Evolutionary conservation across 35 echinoderm and acorn worm species (phyloP).

Genomic region (Lytechinus variegatus): DNA sequence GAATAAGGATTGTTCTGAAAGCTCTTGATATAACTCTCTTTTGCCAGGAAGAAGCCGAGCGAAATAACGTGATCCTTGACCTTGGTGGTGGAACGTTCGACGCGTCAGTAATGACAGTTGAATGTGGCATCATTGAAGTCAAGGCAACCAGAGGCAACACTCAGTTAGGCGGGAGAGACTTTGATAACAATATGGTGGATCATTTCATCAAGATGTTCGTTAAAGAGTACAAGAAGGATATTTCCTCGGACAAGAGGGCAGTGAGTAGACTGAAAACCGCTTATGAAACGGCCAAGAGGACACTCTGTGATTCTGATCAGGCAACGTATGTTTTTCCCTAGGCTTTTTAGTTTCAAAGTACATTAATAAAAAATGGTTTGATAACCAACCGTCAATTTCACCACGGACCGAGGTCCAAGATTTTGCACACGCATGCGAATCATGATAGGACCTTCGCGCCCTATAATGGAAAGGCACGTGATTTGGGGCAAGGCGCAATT

Average conservation of each 20-base stretch:
- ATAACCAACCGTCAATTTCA: too few species aligned
- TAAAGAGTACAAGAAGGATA: constrained; percentile 94
- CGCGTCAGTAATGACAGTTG: constrained; percentile 77
- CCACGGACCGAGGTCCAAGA: too few species aligned
- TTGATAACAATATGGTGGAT: constrained; percentile 82
- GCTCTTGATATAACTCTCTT: neutral
- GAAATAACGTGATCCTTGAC: constrained; percentile 83
- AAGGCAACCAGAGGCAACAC: constrained; percentile 77
- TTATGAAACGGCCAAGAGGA: constrained; percentile 90
- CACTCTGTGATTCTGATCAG: constrained; percentile 66
- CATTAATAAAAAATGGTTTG: too few species aligned
- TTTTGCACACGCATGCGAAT: too few species aligned
- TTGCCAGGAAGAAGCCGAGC: constrained; percentile 58
- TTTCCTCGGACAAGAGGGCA: constrained; percentile 63
- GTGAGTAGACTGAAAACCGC: constrained; percentile 82
- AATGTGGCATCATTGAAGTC: constrained; percentile 86
- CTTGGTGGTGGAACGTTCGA: constrained; percentile 88
- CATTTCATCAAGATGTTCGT: constrained; percentile 78
- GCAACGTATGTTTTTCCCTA: constrained; percentile 46
- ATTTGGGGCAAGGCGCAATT: too few species aligned
- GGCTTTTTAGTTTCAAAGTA: neutral
- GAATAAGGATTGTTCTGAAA: neutral
- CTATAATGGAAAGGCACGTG: too few species aligned
- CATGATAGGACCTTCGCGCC: too few species aligned
- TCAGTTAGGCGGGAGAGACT: constrained; percentile 83